Conservation (phyloP, 2,888 invertebrate species). For the Sisyra terminalis region DNA sequence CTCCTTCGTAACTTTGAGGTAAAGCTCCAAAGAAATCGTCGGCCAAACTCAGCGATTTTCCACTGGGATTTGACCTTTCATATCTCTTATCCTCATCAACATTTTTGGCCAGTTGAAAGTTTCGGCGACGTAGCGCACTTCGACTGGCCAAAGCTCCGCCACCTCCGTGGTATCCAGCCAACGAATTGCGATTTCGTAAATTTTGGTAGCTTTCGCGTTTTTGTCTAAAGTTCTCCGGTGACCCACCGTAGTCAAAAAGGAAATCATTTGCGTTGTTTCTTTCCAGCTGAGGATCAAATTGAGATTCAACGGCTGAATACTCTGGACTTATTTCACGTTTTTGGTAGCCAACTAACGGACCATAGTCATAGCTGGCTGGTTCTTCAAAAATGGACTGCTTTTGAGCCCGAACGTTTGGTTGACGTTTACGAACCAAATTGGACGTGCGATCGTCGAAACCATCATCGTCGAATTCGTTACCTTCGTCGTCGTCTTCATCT, state of each 20-base stretch:
- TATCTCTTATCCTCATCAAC: slow-evolving; percentile 4
- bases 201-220: slow-evolving; percentile 14
- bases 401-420: slow-evolving; percentile 15
- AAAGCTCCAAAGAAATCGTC: slow-evolving; percentile 25
- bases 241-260: slow-evolving; percentile 9
- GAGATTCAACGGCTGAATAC: too few species aligned
- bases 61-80: slow-evolving; percentile 5
- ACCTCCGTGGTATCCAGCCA: slow-evolving; percentile 15
- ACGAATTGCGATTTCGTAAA: slow-evolving; percentile 12
- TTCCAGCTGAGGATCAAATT: slow-evolving; percentile 11
- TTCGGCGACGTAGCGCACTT: slow-evolving; percentile 15
- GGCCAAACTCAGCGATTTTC: slow-evolving; percentile 5
- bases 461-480: slow-evolving; percentile 32
- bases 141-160: slow-evolving; percentile 16
- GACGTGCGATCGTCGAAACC: slow-evolving; percentile 30
- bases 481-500: slow-evolving; percentile 31
- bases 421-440: slow-evolving; percentile 20
- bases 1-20: slow-evolving; percentile 25
- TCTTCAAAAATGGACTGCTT: background rate
- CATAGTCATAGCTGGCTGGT: background rate
- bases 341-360: background rate
- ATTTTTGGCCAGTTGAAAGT: slow-evolving; percentile 7
- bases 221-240: slow-evolving; percentile 10
- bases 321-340: slow-evolving; percentile 5
- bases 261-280: slow-evolving; percentile 11